Evolutionary conservation across 2,113 vertebrate species (phyloP).

Genomic region (Tauraco erythrolophus): DNA sequence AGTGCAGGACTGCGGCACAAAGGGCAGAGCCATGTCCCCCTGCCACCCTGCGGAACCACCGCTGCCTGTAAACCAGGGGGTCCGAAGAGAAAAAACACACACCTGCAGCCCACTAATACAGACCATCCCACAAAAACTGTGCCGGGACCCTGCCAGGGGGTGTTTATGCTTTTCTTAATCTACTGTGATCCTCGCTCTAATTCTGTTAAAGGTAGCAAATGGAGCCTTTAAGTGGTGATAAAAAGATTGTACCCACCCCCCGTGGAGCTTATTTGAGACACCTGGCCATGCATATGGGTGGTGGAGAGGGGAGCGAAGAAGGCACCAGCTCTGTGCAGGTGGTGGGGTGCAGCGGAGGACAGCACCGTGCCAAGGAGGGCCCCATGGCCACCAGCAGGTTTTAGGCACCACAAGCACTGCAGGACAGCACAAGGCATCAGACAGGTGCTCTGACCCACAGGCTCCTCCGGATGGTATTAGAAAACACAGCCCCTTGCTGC

Average conservation of each 20-base stretch:
- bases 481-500: background rate
- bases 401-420: background rate
- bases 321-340: background rate
- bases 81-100: background rate
- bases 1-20: background rate
- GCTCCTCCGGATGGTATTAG: accelerated
- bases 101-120: background rate
- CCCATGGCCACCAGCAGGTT: background rate
- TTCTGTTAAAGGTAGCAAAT: constrained; percentile 5
- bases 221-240: constrained; percentile 20
- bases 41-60: background rate
- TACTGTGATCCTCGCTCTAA: background rate
- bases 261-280: background rate
- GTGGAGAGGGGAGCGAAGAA: background rate
- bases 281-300: background rate
- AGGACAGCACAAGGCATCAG: background rate
- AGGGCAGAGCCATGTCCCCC: background rate
- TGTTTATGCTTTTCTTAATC: background rate
- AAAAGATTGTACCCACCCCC: background rate
- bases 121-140: background rate
- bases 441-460: background rate
- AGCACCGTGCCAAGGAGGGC: background rate
- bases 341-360: background rate
- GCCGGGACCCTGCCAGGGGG: background rate
- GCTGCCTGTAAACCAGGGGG: background rate